Evolutionary conservation across 2,888 invertebrate species (phyloP), one percentile per base, ranked within the genome.

Genomic region (Nasonovia ribisnigri): DNA sequence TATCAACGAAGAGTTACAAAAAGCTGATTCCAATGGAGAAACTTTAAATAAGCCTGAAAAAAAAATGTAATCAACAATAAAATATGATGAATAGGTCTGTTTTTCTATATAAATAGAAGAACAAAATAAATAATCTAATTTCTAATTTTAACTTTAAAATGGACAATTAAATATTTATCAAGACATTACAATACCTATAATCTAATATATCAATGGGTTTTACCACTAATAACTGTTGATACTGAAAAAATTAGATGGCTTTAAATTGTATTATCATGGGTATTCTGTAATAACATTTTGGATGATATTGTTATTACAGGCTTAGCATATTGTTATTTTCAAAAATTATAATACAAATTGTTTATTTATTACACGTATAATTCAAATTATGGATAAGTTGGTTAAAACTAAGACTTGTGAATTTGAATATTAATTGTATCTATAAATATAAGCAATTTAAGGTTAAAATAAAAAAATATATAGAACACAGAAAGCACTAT

Each of bases 21-120:
- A 86, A 93, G 90, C 84, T 43, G 36, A 90, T 57, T 77, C 57
- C 57, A 93, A 84, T 57, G 43, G 29, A 84, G 26, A 46, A 93
- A 86, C 86, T 90, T 93, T 43, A 84, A 43, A n/a, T n/a, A 60
- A 48, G 87, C 46, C 93, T 93, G 90, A 51, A 87, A 93, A 90
- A 93, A 36, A n/a, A 43, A 88, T 36, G 51, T 1, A 77, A n/a
- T 43, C 3, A 84, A 60, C 4, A n/a, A 26, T 87, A 26, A 87
- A 36, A 26, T 77, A 51, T 29, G 29, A 77, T 24, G 11, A 36
- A 54, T 20, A 5, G 3, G 24, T 26, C 16, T 16, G 20, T 67
- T n/a, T 16, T 67, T 77, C 8, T 77, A 24, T 77, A 77, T 77
- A 36, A 77, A 42, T 8, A 84, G n/a, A 84, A 51, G 42, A 84